A percentile compares a stretch with the other conserved stretches of the same genome.
Conservation (phyloP, 2,113 vertebrate genomes). For the Ranitomeya imitator region DNA sequence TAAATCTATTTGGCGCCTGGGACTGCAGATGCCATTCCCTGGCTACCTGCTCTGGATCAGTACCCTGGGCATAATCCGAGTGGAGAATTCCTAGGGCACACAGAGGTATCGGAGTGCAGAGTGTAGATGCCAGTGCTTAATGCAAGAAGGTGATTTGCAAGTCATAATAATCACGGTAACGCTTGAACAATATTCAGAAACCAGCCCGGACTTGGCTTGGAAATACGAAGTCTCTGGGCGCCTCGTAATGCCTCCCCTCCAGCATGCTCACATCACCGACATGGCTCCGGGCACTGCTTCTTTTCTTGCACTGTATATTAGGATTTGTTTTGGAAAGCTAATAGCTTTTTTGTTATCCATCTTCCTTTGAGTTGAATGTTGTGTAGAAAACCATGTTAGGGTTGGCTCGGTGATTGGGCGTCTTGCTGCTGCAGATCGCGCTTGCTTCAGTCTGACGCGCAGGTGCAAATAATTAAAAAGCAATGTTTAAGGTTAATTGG, state of each 20-base stretch:
- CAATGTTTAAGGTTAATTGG: constrained; percentile 56
- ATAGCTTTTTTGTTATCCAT: constrained; percentile 27
- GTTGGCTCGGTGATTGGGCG: constrained; percentile 19
- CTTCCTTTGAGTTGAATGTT: constrained; percentile 10
- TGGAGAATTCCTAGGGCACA: neutral
- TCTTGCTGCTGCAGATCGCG: neutral
- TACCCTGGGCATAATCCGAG: neutral
- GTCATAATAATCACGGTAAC: neutral
- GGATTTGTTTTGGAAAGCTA: constrained; percentile 4
- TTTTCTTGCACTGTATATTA: neutral
- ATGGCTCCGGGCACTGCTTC: neutral
- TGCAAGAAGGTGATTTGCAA: neutral
- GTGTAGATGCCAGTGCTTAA: neutral
- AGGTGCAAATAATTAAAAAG: constrained; percentile 53
- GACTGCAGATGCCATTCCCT: neutral
- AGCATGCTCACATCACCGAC: neutral
- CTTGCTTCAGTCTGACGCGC: neutral
- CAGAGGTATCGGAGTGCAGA: neutral
- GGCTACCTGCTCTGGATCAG: neutral
- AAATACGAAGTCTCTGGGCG: neutral
- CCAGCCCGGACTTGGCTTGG: neutral
- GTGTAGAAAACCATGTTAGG: constrained; percentile 23
- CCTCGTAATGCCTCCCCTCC: neutral
- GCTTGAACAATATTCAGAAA: neutral
- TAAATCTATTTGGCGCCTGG: neutral